phyloP scores from a whole-genome alignment of 1,140 invertebrate species.

The Cydia amplana region DNA sequence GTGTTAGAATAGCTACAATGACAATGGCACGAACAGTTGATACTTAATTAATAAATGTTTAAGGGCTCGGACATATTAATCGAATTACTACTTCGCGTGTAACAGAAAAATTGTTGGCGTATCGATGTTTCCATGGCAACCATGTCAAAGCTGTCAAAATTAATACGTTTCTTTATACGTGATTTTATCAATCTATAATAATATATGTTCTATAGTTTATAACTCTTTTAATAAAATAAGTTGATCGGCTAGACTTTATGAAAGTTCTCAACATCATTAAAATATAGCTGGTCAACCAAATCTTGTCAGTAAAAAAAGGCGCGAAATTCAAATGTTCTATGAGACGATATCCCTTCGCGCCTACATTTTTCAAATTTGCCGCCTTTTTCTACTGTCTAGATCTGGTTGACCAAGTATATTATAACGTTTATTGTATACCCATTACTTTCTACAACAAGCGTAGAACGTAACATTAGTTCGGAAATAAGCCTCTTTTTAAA shows the following conservation, averaged over 20 bases:
- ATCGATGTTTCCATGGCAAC: slow-evolving; percentile 43
- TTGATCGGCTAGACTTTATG: no score
- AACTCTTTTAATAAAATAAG: no score
- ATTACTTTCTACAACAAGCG: neutral
- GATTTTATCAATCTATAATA: neutral
- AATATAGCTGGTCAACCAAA: no score
- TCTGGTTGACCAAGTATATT: no score
- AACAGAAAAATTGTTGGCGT: slow-evolving; percentile 44
- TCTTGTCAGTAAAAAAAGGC: no score
- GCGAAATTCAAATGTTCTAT: no score
- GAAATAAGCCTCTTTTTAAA: neutral
- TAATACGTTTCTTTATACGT: neutral
- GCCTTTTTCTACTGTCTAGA: no score
- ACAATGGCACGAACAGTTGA: neutral
- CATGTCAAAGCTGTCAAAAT: neutral
- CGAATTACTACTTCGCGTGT: slow-evolving; percentile 41
- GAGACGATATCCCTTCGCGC: no score
- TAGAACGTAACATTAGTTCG: slow-evolving; percentile 5
- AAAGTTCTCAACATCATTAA: no score
- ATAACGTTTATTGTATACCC: neutral
- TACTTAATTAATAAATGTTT: slow-evolving; percentile 6
- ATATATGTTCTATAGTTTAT: no score
- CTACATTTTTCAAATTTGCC: no score
- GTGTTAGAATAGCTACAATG: neutral
- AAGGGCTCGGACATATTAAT: slow-evolving; percentile 37